A percentile compares a stretch with the other conserved stretches of the same genome.
Conservation (phyloP, 2,888 invertebrate species). For the Scaptomyza parva region DNA sequence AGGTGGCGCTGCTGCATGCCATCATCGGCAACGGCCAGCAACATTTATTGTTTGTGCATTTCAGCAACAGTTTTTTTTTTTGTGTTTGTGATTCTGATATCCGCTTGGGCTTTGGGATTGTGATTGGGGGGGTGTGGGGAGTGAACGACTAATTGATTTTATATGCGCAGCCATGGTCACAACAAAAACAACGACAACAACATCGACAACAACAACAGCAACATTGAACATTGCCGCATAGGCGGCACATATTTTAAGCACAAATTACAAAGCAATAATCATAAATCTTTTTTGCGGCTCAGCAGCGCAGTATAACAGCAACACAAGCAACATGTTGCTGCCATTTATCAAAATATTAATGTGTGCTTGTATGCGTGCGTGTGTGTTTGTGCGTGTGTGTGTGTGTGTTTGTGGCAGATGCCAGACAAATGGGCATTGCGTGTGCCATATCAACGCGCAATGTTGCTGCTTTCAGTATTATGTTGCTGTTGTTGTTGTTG, state of each 20-base stretch:
- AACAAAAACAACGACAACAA: conserved; percentile 30
- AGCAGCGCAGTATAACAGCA: conserved; percentile 36
- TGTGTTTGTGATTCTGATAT: not conserved
- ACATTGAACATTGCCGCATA: conserved; percentile 38
- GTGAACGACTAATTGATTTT: conserved; percentile 69
- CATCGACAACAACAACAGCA: conserved; percentile 28
- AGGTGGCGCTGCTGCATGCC: conserved; percentile 78
- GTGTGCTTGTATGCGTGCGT: conserved; percentile 28
- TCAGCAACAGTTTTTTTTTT: conserved; percentile 28
- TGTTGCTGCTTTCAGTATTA: conserved; percentile 5
- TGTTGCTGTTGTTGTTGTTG: conserved; percentile 38
- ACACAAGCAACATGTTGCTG: conserved; percentile 66
- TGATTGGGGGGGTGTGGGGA: conserved; percentile 11
- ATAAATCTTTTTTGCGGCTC: conserved; percentile 79
- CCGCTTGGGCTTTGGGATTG: not conserved
- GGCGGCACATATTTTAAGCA: conserved; percentile 79
- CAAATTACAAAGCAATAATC: conserved; percentile 80
- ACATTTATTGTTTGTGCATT: conserved; percentile 67
- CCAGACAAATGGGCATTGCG: conserved; percentile 74
- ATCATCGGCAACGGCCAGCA: conserved; percentile 59
- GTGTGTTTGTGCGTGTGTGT: conserved; percentile 39
- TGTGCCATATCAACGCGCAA: conserved; percentile 65
- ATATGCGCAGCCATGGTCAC: conserved; percentile 56
- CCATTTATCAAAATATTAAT: conserved; percentile 72
- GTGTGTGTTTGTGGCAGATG: conserved; percentile 63